Conservation (phyloP, 1,140 invertebrate genomes). For the Leucophenga varia region DNA sequence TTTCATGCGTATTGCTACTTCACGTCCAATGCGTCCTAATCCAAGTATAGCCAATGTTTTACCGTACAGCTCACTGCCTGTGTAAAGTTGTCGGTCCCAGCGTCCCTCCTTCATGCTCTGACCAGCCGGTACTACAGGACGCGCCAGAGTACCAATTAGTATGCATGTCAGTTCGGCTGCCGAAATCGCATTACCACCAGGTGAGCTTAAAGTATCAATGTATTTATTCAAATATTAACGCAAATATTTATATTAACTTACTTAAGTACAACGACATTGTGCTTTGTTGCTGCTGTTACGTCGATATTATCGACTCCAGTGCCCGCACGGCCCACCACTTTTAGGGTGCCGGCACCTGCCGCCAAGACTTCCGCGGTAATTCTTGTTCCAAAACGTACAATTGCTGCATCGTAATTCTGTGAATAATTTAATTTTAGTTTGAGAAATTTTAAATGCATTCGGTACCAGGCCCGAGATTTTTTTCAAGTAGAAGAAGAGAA, state of each 20-base stretch:
- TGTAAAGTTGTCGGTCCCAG: constrained; percentile 90
- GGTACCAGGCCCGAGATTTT: too few relatives aligned
- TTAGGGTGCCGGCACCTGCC: constrained; percentile 72
- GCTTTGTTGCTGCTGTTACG: constrained; percentile 77
- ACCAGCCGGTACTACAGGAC: constrained; percentile 82
- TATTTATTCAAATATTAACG: constrained; percentile 25
- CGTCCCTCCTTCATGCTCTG: constrained; percentile 82
- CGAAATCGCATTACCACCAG: constrained; percentile 93
- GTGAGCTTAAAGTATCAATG: constrained; percentile 68
- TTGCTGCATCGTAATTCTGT: constrained; percentile 87
- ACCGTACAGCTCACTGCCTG: constrained; percentile 85
- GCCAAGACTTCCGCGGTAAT: constrained; percentile 89
- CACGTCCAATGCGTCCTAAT: constrained; percentile 91
- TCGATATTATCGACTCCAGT: constrained; percentile 99
- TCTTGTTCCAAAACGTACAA: constrained; percentile 95
- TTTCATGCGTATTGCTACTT: constrained; percentile 92
- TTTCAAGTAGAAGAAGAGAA: background rate
- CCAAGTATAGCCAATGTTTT: constrained; percentile 93
- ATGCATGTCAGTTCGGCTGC: constrained; percentile 96
- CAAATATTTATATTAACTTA: constrained; percentile 60
- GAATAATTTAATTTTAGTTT: constrained; percentile 15
- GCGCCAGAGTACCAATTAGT: constrained; percentile 78
- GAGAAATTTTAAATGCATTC: constrained; percentile 8
- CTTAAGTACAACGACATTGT: constrained; percentile 93
- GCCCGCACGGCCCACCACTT: constrained; percentile 90